Conservation (phyloP, 1,140 invertebrate genomes). For the Drosophila paulistorum region DNA sequence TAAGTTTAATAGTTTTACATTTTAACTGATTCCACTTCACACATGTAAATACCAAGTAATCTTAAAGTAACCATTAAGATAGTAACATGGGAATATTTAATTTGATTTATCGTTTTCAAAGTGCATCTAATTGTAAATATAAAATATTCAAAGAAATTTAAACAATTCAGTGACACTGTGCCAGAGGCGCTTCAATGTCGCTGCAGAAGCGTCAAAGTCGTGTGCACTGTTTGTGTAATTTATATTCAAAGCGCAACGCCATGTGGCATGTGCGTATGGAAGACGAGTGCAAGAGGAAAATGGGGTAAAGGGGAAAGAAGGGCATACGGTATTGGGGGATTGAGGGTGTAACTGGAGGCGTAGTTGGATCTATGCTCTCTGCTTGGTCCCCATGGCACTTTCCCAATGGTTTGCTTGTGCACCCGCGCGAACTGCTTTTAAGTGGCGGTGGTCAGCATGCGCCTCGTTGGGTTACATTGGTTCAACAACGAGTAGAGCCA, state of each 20-base stretch:
- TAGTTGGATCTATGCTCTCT: conserved; percentile 17
- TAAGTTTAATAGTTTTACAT: no score
- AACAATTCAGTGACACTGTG: conserved; percentile 21
- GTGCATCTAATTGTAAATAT: neutral
- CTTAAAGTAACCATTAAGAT: no score
- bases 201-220: conserved; percentile 61
- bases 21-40: no score
- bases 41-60: no score
- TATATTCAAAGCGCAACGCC: conserved; percentile 72
- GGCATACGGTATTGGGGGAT: neutral
- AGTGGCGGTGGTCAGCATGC: conserved; percentile 62
- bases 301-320: neutral
- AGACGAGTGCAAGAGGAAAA: conserved; percentile 1
- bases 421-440: conserved; percentile 62
- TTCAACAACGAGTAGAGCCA: conserved; percentile 9
- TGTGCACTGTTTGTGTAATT: conserved; percentile 76
- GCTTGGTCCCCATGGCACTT: conserved; percentile 6
- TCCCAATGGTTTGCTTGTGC: conserved; percentile 27
- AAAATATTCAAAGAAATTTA: neutral
- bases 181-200: conserved; percentile 26
- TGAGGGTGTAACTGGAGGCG: conserved; percentile 20
- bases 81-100: neutral
- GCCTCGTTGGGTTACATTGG: conserved; percentile 44
- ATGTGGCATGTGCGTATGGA: conserved; percentile 42
- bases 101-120: neutral